phyloP scores from a whole-genome alignment of 2,888 invertebrate genomes.

The Eupithecia tripunctaria region DNA sequence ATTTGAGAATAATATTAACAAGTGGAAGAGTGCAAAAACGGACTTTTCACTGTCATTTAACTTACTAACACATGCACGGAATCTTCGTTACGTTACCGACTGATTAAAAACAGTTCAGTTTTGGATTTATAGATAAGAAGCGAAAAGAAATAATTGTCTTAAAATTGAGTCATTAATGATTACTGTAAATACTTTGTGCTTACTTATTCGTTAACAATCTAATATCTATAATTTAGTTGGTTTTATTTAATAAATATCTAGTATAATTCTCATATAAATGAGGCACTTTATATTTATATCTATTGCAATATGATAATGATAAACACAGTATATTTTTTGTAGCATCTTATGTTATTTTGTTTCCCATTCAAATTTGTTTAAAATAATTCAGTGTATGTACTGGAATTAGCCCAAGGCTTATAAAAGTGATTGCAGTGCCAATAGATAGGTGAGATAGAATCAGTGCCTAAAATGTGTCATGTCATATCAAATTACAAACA shows the following conservation, averaged over 20 bases:
- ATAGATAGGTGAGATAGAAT: conserved; percentile 29
- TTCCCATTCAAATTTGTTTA: background rate
- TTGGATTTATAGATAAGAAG: background rate
- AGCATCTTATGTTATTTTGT: background rate
- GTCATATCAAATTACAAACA: conserved; percentile 24
- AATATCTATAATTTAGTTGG: conserved; percentile 7
- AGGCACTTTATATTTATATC: conserved; percentile 12
- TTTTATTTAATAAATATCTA: conserved; percentile 8
- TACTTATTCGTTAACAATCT: background rate
- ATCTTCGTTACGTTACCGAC: background rate
- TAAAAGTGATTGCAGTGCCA: conserved; percentile 41
- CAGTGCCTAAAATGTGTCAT: conserved; percentile 35
- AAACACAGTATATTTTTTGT: background rate
- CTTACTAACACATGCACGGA: background rate
- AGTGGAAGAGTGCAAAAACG: background rate
- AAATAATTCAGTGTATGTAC: conserved; percentile 4
- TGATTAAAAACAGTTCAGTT: background rate
- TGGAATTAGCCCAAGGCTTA: conserved; percentile 5
- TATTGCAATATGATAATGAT: conserved; percentile 1
- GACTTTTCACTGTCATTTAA: background rate
- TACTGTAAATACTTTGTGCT: background rate
- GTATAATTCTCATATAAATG: conserved; percentile 11
- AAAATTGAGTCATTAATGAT: background rate
- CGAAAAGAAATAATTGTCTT: background rate
- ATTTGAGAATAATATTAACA: background rate